These are phyloP conservation scores for Leucozona laternaria DNA, from an alignment of 2,888 invertebrate species.

Conservation along the genomic window DNA sequence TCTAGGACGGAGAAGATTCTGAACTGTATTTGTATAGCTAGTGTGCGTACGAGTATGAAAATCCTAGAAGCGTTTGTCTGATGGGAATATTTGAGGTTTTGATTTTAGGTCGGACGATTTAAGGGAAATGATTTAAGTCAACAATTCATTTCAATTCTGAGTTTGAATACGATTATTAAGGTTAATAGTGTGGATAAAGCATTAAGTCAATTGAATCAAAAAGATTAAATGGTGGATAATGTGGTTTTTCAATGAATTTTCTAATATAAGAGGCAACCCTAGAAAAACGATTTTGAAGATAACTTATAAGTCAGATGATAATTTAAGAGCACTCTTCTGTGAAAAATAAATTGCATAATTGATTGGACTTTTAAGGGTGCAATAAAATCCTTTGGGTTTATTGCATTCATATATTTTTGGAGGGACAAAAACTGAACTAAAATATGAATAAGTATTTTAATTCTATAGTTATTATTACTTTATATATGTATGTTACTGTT, in stretches of 20 bases:
- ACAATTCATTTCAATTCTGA: constrained; percentile 21
- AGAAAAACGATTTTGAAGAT: too few relatives aligned
- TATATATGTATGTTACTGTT: too few relatives aligned
- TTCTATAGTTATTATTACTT: too few relatives aligned
- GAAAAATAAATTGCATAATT: too few relatives aligned
- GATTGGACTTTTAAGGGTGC: too few relatives aligned
- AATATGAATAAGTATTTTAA: too few relatives aligned
- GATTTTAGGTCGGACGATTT: constrained; percentile 43
- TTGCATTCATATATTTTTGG: too few relatives aligned
- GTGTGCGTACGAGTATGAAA: constrained; percentile 11
- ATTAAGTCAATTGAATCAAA: constrained; percentile 24
- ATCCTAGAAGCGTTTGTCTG: constrained; percentile 15
- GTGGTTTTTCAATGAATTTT: not conserved
- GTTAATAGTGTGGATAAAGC: constrained; percentile 42
- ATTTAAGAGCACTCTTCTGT: too few relatives aligned
- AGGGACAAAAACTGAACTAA: too few relatives aligned
- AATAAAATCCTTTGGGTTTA: too few relatives aligned
- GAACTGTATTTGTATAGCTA: not conserved
- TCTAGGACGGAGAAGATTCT: constrained; percentile 7
- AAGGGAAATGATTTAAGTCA: constrained; percentile 37
- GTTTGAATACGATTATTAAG: constrained; percentile 42
- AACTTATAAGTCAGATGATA: too few relatives aligned
- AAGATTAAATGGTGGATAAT: constrained; percentile 20
- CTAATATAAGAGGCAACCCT: not conserved
- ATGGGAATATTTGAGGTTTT: constrained; percentile 50